Evolutionary conservation across 2,797 vertebrate species (phyloP).

Genomic region (Semaprochilodus insignis): DNA sequence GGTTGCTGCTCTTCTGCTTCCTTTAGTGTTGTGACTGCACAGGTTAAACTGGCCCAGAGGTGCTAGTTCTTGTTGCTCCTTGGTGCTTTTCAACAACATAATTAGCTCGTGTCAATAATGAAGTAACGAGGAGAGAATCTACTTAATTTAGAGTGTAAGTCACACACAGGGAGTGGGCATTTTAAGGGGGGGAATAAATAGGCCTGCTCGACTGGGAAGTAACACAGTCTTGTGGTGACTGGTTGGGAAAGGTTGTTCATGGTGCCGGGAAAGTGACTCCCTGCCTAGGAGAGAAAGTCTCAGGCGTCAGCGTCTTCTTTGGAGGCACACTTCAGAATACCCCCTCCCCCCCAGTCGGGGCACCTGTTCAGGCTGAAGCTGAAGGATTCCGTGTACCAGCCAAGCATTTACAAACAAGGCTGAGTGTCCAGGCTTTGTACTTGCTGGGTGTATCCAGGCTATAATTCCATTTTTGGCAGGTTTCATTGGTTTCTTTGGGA

Average conservation of each 20-base stretch:
- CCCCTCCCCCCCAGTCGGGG: conserved; percentile 1
- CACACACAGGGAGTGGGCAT: conserved; percentile 39
- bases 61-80: neutral
- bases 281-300: conserved; percentile 62
- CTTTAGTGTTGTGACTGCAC: neutral
- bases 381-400: conserved; percentile 26
- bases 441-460: conserved; percentile 11
- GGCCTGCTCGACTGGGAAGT: conserved; percentile 64
- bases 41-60: neutral
- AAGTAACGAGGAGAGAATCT: conserved; percentile 24
- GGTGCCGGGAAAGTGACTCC: conserved; percentile 67
- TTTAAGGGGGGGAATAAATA: conserved; percentile 74
- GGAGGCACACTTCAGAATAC: conserved; percentile 27
- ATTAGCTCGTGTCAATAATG: conserved; percentile 28
- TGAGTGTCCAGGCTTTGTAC: conserved; percentile 28
- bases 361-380: conserved; percentile 56
- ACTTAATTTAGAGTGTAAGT: conserved; percentile 27
- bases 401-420: conserved; percentile 39
- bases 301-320: conserved; percentile 60
- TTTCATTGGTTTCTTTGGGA: conserved; percentile 20
- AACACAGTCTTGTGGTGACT: conserved; percentile 45
- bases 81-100: conserved; percentile 20
- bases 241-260: conserved; percentile 29
- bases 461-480: conserved; percentile 18
- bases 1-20: neutral